Base-by-base conservation (phyloP, 1,140 invertebrate genomes). In the Amphibalanus amphitrite region DNA sequence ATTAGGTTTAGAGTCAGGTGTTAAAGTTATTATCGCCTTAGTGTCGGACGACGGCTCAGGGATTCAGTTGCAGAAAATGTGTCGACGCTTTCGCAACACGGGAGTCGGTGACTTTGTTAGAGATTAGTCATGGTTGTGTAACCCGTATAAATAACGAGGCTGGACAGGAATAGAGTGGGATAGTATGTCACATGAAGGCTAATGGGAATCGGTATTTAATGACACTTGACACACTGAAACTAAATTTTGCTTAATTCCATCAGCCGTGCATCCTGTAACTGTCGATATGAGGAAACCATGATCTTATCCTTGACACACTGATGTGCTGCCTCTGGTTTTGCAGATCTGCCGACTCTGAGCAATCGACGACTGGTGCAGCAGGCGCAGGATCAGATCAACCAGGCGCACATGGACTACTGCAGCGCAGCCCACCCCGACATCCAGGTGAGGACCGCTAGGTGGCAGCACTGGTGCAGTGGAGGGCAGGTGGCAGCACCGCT, bases 361-460 rank as follows among this genome's bases (percentile, higher is more conserved):
- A 95, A 95, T 80, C 86, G 89, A 78, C 93, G 91, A 81, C 90
- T 92, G 77, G 92, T 95, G 30, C 86, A 90, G 77, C 91, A 95
- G 79, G 92, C 92, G 69, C 91, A 94, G 77, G 92, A 95, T 79
- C 92, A 93, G 81, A 91, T 95, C 59, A 90, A 38, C 38, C 38
- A 38, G 38, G 38, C 38, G 6, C 38, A 38, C 17, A 6, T 38
- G 17, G 38, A 38, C 38, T 38, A 38, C 17, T 38, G 38, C 38
- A 38, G 38, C 17, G 38, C 38, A 17, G 38, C 38, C 17, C 38
- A 38, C 17, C 38, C 38, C 6, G 38, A 38, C 38, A 38, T 38
- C 17, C 38, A 38, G 38, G 38, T 38, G 38, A 17, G 38, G 6
- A 17, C 17, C 38, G 17, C 38, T 17, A n/a, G n/a, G n/a, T n/a